A percentile compares a stretch with the other conserved stretches of the same genome.
Conservation (phyloP, 2,113 vertebrate genomes). For the Brachyistius frenatus region DNA sequence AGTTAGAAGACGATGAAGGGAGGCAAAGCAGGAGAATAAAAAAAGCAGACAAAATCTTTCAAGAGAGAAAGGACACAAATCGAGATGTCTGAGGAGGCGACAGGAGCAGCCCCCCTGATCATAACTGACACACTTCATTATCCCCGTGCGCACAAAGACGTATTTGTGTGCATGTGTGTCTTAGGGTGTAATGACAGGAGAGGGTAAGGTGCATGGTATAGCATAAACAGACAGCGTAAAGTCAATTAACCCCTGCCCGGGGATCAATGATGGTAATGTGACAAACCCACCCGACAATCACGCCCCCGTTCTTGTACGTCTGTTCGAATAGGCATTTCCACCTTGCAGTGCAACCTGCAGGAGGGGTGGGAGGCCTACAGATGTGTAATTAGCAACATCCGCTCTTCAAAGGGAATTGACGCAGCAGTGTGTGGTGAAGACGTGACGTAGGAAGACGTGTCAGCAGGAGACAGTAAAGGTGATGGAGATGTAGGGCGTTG, state of each 20-base stretch:
- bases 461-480: slow-evolving; percentile 1
- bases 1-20: slow-evolving; percentile 17
- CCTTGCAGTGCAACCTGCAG: slow-evolving; percentile 45
- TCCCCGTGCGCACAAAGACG: slow-evolving; percentile 47
- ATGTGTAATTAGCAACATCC: slow-evolving; percentile 77
- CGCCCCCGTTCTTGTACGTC: slow-evolving; percentile 41
- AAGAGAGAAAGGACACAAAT: slow-evolving; percentile 70
- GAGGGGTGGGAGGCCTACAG: background rate
- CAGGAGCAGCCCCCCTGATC: slow-evolving; percentile 58
- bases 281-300: slow-evolving; percentile 67
- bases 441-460: slow-evolving; percentile 7
- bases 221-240: slow-evolving; percentile 81
- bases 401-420: slow-evolving; percentile 58
- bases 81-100: slow-evolving; percentile 67
- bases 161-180: slow-evolving; percentile 33
- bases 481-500: background rate
- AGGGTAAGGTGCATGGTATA: slow-evolving; percentile 54
- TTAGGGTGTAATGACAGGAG: slow-evolving; percentile 50
- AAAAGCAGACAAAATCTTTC: slow-evolving; percentile 40
- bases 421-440: slow-evolving; percentile 33
- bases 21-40: background rate
- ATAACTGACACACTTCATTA: slow-evolving; percentile 83
- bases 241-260: slow-evolving; percentile 82
- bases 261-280: slow-evolving; percentile 85
- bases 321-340: slow-evolving; percentile 57